phyloP scores from a whole-genome alignment of 2,797 vertebrate species.

The Sarcoramphus papa region DNA sequence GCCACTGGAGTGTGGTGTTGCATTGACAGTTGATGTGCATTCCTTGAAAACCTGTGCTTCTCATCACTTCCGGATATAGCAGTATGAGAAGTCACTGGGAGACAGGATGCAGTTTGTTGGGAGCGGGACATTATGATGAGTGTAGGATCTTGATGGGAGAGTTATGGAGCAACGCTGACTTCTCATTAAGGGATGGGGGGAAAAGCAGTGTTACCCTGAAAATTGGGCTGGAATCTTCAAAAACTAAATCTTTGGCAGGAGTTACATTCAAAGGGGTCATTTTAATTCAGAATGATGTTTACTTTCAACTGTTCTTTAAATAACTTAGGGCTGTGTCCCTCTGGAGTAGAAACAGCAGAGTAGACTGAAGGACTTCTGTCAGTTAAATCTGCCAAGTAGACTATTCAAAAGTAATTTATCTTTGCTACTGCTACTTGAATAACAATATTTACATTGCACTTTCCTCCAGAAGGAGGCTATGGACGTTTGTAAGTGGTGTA shows the following conservation, averaged over 20 bases:
- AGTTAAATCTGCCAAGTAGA: background rate
- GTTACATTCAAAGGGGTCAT: background rate
- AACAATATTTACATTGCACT: background rate
- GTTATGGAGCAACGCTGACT: background rate
- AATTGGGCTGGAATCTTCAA: background rate
- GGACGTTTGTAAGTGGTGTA: background rate
- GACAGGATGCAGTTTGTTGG: background rate
- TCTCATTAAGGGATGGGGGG: background rate
- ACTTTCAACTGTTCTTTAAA: background rate
- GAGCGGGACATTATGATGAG: background rate
- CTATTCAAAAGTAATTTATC: background rate
- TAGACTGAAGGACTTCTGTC: background rate
- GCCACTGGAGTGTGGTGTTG: background rate
- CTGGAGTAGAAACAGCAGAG: background rate
- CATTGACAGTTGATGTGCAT: constrained; percentile 20
- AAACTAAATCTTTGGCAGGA: background rate
- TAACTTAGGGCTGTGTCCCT: background rate
- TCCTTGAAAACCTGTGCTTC: background rate
- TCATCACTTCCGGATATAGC: background rate
- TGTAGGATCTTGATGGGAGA: background rate
- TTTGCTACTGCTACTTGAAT: background rate
- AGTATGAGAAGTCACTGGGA: background rate
- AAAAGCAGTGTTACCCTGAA: background rate
- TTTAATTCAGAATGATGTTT: background rate
- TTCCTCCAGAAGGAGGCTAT: background rate